Evolutionary conservation across 2,113 vertebrate species (phyloP).

Genomic region (Verasper variegatus): DNA sequence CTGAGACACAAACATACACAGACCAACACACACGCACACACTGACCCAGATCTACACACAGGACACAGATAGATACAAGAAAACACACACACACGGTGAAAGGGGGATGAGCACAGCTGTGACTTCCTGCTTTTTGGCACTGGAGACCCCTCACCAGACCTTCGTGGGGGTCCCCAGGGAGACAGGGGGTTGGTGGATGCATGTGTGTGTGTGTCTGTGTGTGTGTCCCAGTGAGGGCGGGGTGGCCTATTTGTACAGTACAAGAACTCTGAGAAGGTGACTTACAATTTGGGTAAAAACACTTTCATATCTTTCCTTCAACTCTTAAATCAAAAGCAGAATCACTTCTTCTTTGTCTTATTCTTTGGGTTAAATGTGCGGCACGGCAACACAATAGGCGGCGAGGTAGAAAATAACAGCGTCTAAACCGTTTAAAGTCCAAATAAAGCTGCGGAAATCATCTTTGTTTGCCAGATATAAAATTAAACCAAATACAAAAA

Average conservation of each 20-base stretch:
- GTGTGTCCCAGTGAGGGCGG: neutral
- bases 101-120: slow-evolving; percentile 75
- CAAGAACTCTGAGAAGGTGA: neutral
- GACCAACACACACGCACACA: slow-evolving; percentile 28
- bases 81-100: slow-evolving; percentile 44
- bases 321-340: neutral
- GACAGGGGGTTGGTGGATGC: slow-evolving; percentile 34
- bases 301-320: neutral
- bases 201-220: slow-evolving; percentile 1
- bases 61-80: slow-evolving; percentile 28
- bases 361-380: slow-evolving; percentile 4
- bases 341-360: neutral
- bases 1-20: slow-evolving; percentile 37
- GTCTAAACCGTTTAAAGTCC: neutral
- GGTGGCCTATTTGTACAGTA: slow-evolving; percentile 1
- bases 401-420: neutral
- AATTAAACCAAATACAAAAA: slow-evolving; percentile 49
- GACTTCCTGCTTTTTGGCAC: slow-evolving; percentile 73
- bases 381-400: neutral
- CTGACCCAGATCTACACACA: slow-evolving; percentile 29
- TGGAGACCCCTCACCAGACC: slow-evolving; percentile 61
- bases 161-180: slow-evolving; percentile 54
- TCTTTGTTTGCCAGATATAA: slow-evolving; percentile 10
- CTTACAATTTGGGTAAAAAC: neutral
- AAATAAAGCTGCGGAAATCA: slow-evolving; percentile 34